A percentile compares a stretch with the other conserved stretches of the same genome.
These are phyloP conservation scores for Leptodirus hochenwartii DNA, from an alignment of 2,888 invertebrate genomes.

Conservation along the genomic window DNA sequence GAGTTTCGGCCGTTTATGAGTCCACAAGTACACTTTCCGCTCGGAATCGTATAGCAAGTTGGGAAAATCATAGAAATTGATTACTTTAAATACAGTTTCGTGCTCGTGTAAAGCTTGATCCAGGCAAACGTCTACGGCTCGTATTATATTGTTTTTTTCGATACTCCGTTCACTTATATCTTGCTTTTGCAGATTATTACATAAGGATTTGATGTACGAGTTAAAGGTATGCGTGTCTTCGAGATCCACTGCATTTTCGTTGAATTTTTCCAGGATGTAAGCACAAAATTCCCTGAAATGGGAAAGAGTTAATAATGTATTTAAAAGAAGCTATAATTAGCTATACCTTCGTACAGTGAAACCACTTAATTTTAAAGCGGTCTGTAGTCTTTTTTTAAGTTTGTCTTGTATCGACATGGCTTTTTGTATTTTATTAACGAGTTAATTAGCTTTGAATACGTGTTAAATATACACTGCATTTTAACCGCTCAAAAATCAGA, in stretches of 20 bases:
- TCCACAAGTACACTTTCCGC: slow-evolving; percentile 54
- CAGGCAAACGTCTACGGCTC: slow-evolving; percentile 50
- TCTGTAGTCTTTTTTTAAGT: slow-evolving; percentile 41
- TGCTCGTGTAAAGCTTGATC: slow-evolving; percentile 42
- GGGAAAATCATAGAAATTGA: slow-evolving; percentile 68
- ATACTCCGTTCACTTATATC: slow-evolving; percentile 53
- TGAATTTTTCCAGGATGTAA: slow-evolving; percentile 52
- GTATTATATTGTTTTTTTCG: slow-evolving; percentile 50
- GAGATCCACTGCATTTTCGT: slow-evolving; percentile 24
- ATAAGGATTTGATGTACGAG: slow-evolving; percentile 54
- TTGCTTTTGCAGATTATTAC: slow-evolving; percentile 62
- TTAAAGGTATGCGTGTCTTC: slow-evolving; percentile 41
- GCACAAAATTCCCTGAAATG: slow-evolving; percentile 48
- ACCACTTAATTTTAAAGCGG: slow-evolving; percentile 57
- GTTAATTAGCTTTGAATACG: too few relatives aligned
- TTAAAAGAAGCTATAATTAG: slow-evolving; percentile 9
- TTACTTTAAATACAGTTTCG: slow-evolving; percentile 58
- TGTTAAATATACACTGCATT: too few relatives aligned
- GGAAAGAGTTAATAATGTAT: slow-evolving; percentile 8
- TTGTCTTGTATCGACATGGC: slow-evolving; percentile 25
- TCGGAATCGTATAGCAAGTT: slow-evolving; percentile 56
- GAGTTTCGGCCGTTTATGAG: slow-evolving; percentile 25
- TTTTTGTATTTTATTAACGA: slow-evolving; percentile 3
- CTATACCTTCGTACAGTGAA: slow-evolving; percentile 43
- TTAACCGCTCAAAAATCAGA: too few relatives aligned